A percentile compares a stretch with the other conserved stretches of the same genome.
phyloP scores from a whole-genome alignment of 1,140 invertebrate genomes.

The Triops longicaudatus region DNA sequence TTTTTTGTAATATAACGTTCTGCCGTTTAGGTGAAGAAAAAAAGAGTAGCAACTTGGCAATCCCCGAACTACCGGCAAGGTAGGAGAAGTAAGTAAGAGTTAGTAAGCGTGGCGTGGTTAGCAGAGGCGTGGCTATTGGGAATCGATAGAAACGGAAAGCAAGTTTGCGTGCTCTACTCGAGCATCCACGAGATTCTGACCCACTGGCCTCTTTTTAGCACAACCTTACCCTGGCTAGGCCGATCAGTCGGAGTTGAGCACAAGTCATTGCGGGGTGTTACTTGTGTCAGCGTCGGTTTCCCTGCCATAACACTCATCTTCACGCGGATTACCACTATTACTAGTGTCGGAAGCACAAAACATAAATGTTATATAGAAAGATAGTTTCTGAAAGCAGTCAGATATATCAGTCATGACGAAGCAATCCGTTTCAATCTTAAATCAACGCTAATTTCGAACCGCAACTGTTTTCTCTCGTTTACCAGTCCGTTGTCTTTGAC shows the following conservation, averaged over 20 bases:
- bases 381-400: no score
- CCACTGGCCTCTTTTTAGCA: slow-evolving; percentile 5
- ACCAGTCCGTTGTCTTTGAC: slow-evolving; percentile 76
- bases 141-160: slow-evolving; percentile 3
- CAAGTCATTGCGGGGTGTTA: not conserved
- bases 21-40: not conserved
- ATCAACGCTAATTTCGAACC: slow-evolving; percentile 5
- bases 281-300: not conserved
- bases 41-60: not conserved
- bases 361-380: no score
- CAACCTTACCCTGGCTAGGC: not conserved
- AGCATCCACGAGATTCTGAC: slow-evolving; percentile 1
- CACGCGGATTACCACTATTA: no score
- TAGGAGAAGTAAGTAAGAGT: not conserved
- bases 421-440: not conserved
- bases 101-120: not conserved
- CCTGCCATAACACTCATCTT: no score
- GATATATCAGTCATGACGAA: not conserved
- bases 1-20: no score
- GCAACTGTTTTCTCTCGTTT: slow-evolving; percentile 36
- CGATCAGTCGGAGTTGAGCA: not conserved
- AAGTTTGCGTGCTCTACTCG: slow-evolving; percentile 2
- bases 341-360: no score
- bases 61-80: not conserved
- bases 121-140: not conserved